A percentile compares a stretch with the other conserved stretches of the same genome.
Conservation (phyloP, 2,888 invertebrate species). For the Ophion ventricosus region DNA sequence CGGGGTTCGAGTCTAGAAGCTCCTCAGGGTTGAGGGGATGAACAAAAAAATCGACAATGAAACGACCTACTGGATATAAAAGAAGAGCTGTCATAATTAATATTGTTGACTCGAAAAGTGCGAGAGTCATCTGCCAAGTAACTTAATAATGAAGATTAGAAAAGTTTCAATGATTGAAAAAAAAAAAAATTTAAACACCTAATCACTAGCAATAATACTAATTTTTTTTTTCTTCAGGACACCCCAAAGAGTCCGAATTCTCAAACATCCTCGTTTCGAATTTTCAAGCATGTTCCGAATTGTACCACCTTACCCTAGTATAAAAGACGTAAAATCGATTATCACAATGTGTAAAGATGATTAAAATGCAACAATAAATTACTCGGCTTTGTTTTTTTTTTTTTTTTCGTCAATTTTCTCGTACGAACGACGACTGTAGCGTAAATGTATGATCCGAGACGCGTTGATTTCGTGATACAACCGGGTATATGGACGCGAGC, state of each 20-base stretch:
- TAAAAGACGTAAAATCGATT: slow-evolving; percentile 71
- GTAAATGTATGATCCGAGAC: slow-evolving; percentile 27
- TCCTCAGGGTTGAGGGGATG: background rate
- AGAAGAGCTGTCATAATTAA: background rate
- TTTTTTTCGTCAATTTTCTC: slow-evolving; percentile 25
- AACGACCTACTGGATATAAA: background rate
- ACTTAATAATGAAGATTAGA: background rate
- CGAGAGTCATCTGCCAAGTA: background rate
- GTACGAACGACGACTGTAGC: slow-evolving; percentile 18
- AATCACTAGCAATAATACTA: background rate
- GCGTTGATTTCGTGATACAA: slow-evolving; percentile 24
- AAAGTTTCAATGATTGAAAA: background rate
- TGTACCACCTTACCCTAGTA: slow-evolving; percentile 27
- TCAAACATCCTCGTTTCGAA: background rate
- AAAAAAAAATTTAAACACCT: background rate
- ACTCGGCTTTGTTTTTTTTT: slow-evolving; percentile 33
- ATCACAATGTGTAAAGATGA: slow-evolving; percentile 76
- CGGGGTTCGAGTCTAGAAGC: background rate
- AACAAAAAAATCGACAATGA: background rate
- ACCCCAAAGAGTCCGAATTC: background rate
- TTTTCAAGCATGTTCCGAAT: slow-evolving; percentile 15
- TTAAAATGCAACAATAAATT: slow-evolving; percentile 69
- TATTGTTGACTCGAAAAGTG: background rate
- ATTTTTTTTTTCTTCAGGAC: background rate
- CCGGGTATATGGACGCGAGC: slow-evolving; percentile 36